A percentile compares a stretch with the other conserved stretches of the same genome.
Conservation (phyloP, 2,113 vertebrate genomes). For the Trinectes maculatus region DNA sequence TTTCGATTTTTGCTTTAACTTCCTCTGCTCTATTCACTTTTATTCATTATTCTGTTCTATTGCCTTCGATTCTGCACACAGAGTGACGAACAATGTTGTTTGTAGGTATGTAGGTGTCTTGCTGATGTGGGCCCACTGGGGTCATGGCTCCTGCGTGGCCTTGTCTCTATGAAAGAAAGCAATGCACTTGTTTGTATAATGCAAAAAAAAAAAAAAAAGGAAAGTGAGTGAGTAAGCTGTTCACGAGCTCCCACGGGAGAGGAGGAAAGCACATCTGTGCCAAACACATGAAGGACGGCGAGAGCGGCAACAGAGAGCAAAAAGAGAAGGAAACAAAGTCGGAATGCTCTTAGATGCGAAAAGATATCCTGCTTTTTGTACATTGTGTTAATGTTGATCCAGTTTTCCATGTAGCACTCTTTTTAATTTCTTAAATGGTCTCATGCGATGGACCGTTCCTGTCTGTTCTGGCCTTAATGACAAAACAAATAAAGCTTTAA, state of each 20-base stretch:
- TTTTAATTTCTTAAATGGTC: too few relatives aligned
- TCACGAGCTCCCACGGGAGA: conserved; percentile 59
- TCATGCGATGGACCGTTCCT: too few relatives aligned
- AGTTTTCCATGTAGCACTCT: too few relatives aligned
- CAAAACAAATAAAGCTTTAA: too few relatives aligned
- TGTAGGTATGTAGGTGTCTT: conserved; percentile 34
- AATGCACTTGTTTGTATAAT: conserved; percentile 57
- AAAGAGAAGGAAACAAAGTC: conserved; percentile 18
- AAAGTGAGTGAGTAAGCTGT: conserved; percentile 65
- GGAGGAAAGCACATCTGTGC: conserved; percentile 46
- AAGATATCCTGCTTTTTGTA: conserved; percentile 13
- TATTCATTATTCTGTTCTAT: neutral
- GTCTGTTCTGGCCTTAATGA: too few relatives aligned
- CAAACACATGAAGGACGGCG: conserved; percentile 22
- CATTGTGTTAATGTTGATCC: conserved; percentile 1
- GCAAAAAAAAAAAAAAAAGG: conserved; percentile 44
- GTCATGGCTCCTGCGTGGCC: conserved; percentile 40
- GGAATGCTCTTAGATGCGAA: conserved; percentile 12
- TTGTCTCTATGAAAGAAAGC: conserved; percentile 54
- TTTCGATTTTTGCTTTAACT: neutral
- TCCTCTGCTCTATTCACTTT: neutral
- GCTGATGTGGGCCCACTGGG: conserved; percentile 33
- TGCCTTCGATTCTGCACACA: neutral
- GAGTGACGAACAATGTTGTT: conserved; percentile 4
- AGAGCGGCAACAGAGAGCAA: conserved; percentile 11